phyloP scores from a whole-genome alignment of 1,140 invertebrate species.

The Orchestia grillus region DNA sequence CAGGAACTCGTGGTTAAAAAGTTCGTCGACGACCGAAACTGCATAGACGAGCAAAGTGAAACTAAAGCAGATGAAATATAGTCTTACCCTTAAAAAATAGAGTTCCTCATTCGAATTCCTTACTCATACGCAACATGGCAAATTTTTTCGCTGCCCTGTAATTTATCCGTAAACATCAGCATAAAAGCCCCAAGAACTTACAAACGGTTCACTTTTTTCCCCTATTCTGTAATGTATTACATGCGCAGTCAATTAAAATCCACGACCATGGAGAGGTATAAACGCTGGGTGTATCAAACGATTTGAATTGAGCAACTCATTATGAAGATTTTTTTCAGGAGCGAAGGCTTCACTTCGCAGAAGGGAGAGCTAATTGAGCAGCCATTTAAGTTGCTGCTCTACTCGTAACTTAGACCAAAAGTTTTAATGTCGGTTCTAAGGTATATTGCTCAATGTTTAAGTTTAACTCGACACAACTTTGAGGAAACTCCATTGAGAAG shows the following conservation, averaged over 20 bases:
- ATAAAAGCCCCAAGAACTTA: no score
- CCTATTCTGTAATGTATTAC: neutral
- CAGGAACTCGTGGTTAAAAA: no score
- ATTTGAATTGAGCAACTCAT: conserved; percentile 22
- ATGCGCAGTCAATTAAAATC: neutral
- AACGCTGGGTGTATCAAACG: neutral
- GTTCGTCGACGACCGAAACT: no score
- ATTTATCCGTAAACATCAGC: no score
- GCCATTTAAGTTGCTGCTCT: conserved; percentile 52
- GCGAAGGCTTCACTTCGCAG: neutral
- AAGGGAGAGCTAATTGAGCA: conserved; percentile 53
- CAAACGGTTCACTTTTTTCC: neutral
- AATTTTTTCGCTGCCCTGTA: no score
- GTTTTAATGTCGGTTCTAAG: conserved; percentile 53
- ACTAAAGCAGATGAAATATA: no score
- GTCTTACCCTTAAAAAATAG: no score
- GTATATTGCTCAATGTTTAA: conserved; percentile 57
- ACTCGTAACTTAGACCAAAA: conserved; percentile 44
- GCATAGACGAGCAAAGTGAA: no score
- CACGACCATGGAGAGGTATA: neutral
- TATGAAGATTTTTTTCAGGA: neutral
- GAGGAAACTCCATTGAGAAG: conserved; percentile 33
- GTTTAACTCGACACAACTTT: conserved; percentile 34
- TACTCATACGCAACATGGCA: no score
- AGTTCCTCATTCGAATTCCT: no score